Evolutionary conservation across 64 coral and sea anemone genomes (phyloP).

Genomic region (Cladopsammia gracilis): DNA sequence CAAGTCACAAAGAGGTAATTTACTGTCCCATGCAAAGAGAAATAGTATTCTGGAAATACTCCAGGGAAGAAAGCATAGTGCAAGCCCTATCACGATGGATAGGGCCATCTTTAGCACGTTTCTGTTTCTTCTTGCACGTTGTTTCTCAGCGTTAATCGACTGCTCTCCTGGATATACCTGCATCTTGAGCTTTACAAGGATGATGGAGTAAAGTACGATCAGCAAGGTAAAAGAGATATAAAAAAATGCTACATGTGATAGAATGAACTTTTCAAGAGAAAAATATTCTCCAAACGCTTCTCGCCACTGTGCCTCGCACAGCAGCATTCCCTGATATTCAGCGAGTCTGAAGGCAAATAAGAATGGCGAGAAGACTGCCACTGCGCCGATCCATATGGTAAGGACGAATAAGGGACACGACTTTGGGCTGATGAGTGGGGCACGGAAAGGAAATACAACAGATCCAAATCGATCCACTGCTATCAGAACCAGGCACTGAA

Average conservation of each 20-base stretch:
- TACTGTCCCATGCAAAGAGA: background rate
- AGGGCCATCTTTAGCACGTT: slow-evolving; percentile 46
- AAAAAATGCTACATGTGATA: background rate
- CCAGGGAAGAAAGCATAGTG: slow-evolving; percentile 1
- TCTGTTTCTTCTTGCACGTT: background rate
- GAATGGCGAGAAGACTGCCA: background rate
- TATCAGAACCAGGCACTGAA: slow-evolving; percentile 54
- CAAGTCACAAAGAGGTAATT: background rate
- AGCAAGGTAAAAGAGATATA: background rate
- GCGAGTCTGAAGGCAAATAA: slow-evolving; percentile 16
- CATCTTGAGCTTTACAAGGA: slow-evolving; percentile 20
- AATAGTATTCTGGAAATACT: background rate
- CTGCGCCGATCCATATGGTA: slow-evolving; percentile 30
- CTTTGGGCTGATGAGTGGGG: background rate
- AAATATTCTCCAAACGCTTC: background rate
- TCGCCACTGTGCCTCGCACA: background rate
- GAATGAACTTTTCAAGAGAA: background rate
- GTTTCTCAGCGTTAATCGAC: background rate
- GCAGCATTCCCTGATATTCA: background rate
- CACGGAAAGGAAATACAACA: slow-evolving; percentile 43
- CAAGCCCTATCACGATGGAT: slow-evolving; percentile 16
- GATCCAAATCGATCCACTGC: slow-evolving; percentile 67
- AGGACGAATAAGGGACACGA: slow-evolving; percentile 3
- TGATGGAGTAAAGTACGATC: slow-evolving; percentile 32
- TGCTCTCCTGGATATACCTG: background rate